A percentile compares a stretch with the other conserved stretches of the same genome.
Conservation (phyloP, 2,888 invertebrate species). For the Proisotoma minuta region DNA sequence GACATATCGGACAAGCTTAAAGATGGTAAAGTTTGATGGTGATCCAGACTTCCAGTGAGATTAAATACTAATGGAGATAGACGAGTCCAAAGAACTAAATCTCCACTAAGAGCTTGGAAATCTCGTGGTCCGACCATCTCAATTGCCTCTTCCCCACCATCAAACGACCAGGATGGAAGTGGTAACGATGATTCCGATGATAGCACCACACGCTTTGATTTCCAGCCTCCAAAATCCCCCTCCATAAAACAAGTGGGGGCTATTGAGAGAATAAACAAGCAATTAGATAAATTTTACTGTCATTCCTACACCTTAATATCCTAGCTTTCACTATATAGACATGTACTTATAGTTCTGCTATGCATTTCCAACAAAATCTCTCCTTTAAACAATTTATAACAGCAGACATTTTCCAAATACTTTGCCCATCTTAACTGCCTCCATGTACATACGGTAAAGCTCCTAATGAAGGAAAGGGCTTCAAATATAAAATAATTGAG, state of each 20-base stretch:
- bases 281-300: neutral
- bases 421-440: no score
- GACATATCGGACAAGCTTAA: constrained; percentile 9
- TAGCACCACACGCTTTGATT: neutral
- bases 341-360: no score
- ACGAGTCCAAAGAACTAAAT: constrained; percentile 41
- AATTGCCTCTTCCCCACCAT: constrained; percentile 13
- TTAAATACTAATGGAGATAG: constrained; percentile 36
- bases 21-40: neutral
- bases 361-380: no score
- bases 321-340: neutral
- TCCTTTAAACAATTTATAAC: no score
- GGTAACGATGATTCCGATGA: neutral
- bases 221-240: neutral
- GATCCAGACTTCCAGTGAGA: constrained; percentile 16
- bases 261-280: neutral
- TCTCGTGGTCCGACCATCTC: constrained; percentile 41
- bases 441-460: no score
- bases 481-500: no score
- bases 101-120: constrained; percentile 45
- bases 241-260: constrained; percentile 11
- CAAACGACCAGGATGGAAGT: neutral
- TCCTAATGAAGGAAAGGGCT: no score
- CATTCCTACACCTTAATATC: neutral
- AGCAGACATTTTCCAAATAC: no score